Conservation (phyloP, 2,888 invertebrate species). For the Osedax fenrisi region DNA sequence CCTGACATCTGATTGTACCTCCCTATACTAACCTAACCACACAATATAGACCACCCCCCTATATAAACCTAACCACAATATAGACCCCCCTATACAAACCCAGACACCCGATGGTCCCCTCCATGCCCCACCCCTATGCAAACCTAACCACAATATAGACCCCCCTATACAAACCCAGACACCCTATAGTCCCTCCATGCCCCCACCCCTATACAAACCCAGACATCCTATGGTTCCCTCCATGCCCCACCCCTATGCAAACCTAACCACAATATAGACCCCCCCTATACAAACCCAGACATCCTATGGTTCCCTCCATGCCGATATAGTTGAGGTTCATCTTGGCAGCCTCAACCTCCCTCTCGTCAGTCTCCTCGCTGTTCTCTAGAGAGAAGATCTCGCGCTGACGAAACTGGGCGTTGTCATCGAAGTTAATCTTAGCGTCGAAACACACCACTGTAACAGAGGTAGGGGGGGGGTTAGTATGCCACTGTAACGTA, state of each 20-base stretch:
- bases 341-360: constrained; percentile 82
- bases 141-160: neutral
- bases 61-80: too few relatives aligned
- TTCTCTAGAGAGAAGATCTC: constrained; percentile 81
- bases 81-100: neutral
- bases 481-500: neutral
- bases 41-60: too few relatives aligned
- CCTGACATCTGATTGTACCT: too few relatives aligned
- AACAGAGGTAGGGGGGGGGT: too few relatives aligned
- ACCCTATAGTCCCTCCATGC: neutral
- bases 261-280: neutral
- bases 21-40: too few relatives aligned
- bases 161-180: neutral
- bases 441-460: constrained; percentile 92
- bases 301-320: constrained; percentile 93
- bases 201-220: constrained; percentile 50
- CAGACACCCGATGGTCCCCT: neutral
- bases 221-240: neutral
- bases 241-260: neutral
- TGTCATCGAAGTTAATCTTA: constrained; percentile 96
- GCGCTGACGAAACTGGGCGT: constrained; percentile 74
- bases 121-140: neutral
- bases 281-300: constrained; percentile 54
- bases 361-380: constrained; percentile 71
- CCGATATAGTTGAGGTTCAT: constrained; percentile 87